Evolutionary conservation across 2,888 invertebrate genomes (phyloP), one percentile per base, ranked within the genome.

Genomic region (Xestia ashworthii): DNA sequence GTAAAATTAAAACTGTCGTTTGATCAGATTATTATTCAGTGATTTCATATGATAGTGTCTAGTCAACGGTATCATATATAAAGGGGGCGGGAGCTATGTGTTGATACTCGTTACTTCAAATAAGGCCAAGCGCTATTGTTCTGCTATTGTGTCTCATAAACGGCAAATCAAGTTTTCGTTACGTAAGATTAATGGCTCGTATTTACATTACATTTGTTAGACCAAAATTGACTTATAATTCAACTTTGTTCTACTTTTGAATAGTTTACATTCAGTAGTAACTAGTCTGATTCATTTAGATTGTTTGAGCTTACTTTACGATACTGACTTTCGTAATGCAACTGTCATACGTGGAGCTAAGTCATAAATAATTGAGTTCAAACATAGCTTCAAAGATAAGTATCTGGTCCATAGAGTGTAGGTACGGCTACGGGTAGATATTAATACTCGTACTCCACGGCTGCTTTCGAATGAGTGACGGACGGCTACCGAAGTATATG

Each of bases 331-430:
- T 90, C 87, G 89, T 90, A 91, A 91, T 91, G 86, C 90, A 90
- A 90, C 92, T 91, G 91, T 92, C 92, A 92, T 91, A 89, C 88
- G 89, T 90, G 89, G 89, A 89, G 84, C 89, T 89, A 90, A 90
- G 90, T 89, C 89, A 90, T 92, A 92, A 93, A 93, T 93, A 92
- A 93, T 94, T 92, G 92, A 93, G 92, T 91, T 93, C 93, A 93
- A 93, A 93, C 93, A 92, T 91, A 90, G 89, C 88, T 91, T 87
- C 87, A 76, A 78, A 90, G 94, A 94, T 94, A 92, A 92, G 84
- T 83, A 94, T 94, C 93, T 89, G 89, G 83, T 87, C 83, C 82
- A 87, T 89, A 89, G 89, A 91, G 87, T 89, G 91, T 90, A 87
- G 83, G 25, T 32, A 32, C 32, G 32, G 32, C 32, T 25, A 25